Evolutionary conservation across 2,113 vertebrate species (phyloP).

Genomic region (Peromyscus maniculatus): DNA sequence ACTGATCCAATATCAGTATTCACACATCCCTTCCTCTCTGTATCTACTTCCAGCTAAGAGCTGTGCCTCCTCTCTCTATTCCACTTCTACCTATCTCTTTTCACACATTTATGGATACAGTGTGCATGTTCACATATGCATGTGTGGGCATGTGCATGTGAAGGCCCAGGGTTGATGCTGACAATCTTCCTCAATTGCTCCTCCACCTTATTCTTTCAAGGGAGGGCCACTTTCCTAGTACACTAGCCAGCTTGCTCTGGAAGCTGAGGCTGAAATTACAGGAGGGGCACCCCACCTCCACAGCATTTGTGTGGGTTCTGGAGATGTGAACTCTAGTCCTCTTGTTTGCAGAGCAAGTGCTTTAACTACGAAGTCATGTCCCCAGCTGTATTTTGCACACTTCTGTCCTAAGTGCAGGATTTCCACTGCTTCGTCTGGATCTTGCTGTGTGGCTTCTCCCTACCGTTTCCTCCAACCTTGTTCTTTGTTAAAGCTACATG

Average conservation of each 20-base stretch:
- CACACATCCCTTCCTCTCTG: background rate
- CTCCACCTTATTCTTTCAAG: too few species aligned
- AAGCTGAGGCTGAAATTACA: background rate
- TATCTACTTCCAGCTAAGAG: background rate
- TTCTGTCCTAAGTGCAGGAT: background rate
- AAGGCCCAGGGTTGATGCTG: background rate
- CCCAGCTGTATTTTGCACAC: background rate
- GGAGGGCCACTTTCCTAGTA: background rate
- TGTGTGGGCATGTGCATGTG: too few species aligned
- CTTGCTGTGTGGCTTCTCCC: background rate
- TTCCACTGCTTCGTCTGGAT: background rate
- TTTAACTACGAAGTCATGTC: background rate
- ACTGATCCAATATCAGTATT: background rate
- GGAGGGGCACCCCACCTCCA: too few species aligned
- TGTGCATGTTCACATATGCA: background rate
- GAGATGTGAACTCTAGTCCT: background rate
- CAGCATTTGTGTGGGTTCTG: background rate
- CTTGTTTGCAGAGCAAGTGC: background rate
- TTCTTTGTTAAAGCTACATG: background rate
- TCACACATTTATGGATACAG: background rate
- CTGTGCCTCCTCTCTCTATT: background rate
- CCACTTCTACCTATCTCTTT: background rate
- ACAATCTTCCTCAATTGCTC: background rate
- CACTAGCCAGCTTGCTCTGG: background rate
- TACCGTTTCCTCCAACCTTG: background rate